A percentile compares a stretch with the other conserved stretches of the same genome.
Conservation (phyloP, 2,888 invertebrate species). For the Bimastos eiseni region DNA sequence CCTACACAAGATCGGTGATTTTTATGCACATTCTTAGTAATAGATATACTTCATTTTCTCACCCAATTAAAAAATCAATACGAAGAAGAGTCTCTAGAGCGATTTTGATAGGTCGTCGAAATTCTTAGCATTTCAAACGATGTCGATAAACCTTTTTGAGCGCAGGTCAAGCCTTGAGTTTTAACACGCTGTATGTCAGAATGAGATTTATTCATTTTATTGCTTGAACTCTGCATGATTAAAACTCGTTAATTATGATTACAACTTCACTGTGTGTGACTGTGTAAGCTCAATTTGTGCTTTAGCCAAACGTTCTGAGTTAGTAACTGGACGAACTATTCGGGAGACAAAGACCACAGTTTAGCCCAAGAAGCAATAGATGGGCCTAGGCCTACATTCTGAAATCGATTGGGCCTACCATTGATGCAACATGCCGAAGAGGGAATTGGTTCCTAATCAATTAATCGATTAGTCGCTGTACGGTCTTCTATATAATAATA, state of each 20-base stretch:
- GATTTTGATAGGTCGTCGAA: background rate
- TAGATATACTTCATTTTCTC: background rate
- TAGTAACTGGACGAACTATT: background rate
- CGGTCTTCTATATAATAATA: too few species aligned
- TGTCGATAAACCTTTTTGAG: background rate
- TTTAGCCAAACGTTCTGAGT: background rate
- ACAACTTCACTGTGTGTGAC: background rate
- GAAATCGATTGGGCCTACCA: too few species aligned
- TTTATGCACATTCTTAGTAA: background rate
- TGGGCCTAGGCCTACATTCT: too few species aligned
- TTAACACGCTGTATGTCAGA: too few species aligned
- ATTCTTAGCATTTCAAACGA: background rate
- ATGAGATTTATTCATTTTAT: too few species aligned
- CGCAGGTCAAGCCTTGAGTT: background rate
- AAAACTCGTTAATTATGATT: slow-evolving; percentile 2
- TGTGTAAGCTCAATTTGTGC: too few species aligned
- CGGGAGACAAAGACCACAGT: background rate
- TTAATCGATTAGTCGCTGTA: background rate
- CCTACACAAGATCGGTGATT: background rate
- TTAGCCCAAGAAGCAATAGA: background rate
- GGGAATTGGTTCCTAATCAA: background rate
- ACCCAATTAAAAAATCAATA: too few species aligned
- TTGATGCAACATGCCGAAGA: too few species aligned
- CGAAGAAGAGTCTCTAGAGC: background rate
- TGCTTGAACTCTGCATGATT: background rate